Evolutionary conservation across 2,797 vertebrate genomes (phyloP).

Genomic region (Falco concolor): DNA sequence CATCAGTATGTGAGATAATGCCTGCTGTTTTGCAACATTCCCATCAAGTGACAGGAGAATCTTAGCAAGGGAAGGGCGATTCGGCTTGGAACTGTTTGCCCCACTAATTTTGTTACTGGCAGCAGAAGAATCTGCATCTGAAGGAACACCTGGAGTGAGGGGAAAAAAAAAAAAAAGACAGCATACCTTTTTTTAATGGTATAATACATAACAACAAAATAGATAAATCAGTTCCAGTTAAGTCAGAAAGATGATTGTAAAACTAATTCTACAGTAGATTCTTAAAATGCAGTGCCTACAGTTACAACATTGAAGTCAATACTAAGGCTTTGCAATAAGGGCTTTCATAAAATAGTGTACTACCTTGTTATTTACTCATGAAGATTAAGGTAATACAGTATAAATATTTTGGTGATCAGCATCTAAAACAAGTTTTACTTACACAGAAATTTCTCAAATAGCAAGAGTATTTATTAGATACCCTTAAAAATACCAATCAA

Average conservation of each 20-base stretch:
- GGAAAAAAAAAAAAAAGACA: not conserved
- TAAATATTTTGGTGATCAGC: not conserved
- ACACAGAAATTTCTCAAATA: not conserved
- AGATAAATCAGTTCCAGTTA: not conserved
- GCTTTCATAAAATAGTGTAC: not conserved
- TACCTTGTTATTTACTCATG: not conserved
- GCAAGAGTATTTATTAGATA: not conserved
- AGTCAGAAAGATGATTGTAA: not conserved
- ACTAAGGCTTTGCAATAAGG: not conserved
- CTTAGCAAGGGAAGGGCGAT: conserved; percentile 94
- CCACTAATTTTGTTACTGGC: conserved; percentile 92
- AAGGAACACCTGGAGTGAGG: conserved; percentile 83
- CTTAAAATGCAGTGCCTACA: not conserved
- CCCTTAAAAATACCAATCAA: not conserved
- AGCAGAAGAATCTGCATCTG: conserved; percentile 88
- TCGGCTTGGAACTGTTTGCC: conserved; percentile 82
- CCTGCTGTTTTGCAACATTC: conserved; percentile 93
- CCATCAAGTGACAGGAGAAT: conserved; percentile 95
- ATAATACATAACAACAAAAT: not conserved
- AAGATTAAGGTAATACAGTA: not conserved
- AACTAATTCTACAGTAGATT: not conserved
- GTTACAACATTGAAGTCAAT: not conserved
- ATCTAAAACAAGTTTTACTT: not conserved
- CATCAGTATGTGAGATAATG: conserved; percentile 89
- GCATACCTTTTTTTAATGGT: not conserved